Evolutionary conservation across 1,140 invertebrate genomes (phyloP).

Genomic region (Diploscapter pachys): DNA sequence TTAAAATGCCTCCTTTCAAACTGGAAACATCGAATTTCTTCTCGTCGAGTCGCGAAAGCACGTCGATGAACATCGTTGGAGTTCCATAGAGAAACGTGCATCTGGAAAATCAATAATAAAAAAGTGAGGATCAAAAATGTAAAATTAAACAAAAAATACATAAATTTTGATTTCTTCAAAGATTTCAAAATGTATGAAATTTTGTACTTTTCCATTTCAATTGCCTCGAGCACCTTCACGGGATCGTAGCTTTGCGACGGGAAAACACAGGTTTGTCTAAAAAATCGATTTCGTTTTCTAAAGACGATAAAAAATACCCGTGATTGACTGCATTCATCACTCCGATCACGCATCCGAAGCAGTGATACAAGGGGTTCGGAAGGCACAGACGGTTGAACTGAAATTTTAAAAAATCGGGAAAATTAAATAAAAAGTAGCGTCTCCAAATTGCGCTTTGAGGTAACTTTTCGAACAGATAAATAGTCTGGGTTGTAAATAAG

Average conservation of each 20-base stretch:
- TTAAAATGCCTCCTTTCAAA: constrained; percentile 18
- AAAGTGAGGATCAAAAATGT: no score
- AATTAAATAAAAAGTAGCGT: neutral
- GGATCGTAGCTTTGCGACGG: constrained; percentile 70
- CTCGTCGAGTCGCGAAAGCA: constrained; percentile 61
- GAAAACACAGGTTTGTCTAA: constrained; percentile 67
- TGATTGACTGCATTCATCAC: constrained; percentile 66
- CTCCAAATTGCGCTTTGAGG: neutral
- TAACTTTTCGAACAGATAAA: constrained; percentile 6
- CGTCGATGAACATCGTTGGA: constrained; percentile 90
- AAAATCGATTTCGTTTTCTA: no score
- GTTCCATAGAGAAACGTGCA: constrained; percentile 79
- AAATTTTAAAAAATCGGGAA: neutral
- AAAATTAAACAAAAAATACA: no score
- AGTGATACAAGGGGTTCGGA: constrained; percentile 85
- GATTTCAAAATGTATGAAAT: neutral
- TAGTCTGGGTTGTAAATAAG: neutral
- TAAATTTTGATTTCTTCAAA: neutral
- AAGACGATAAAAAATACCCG: constrained; percentile 59
- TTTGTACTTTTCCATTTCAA: constrained; percentile 71
- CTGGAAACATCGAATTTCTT: constrained; percentile 34
- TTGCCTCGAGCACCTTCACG: constrained; percentile 67
- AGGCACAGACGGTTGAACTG: constrained; percentile 66
- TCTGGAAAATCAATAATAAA: constrained; percentile 57
- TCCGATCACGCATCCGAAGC: constrained; percentile 75